Evolutionary conservation across 35 echinoderm and acorn worm genomes (phyloP).

Genomic region (Ophioderma brevispina): DNA sequence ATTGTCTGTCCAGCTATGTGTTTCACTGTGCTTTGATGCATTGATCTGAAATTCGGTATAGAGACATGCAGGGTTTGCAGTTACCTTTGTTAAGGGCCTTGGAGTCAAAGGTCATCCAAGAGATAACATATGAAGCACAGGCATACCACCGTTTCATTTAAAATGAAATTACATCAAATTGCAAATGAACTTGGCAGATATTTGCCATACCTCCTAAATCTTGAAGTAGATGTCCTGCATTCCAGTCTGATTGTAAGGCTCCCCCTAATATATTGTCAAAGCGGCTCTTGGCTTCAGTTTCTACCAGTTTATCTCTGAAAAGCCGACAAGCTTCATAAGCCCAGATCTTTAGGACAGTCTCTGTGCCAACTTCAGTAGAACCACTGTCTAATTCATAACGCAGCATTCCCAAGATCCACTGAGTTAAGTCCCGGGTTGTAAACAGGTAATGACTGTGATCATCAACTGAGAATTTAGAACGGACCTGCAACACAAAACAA

Average conservation of each 20-base stretch:
- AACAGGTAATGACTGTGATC: conserved; percentile 99
- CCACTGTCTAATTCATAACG: conserved; percentile 80
- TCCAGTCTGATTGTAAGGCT: conserved; percentile 90
- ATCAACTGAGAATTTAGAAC: conserved; percentile 85
- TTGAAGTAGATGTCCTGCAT: conserved; percentile 92
- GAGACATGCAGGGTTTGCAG: no score
- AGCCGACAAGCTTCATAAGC: conserved; percentile 87
- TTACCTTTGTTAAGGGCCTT: no score
- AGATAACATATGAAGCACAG: no score
- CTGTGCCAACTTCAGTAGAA: conserved; percentile 73
- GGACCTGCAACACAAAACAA: conserved; percentile 53
- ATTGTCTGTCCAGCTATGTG: no score
- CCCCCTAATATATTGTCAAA: conserved; percentile 88
- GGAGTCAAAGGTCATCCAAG: no score
- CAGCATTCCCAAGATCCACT: conserved; percentile 90
- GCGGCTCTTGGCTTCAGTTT: conserved; percentile 66
- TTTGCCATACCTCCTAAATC: conserved; percentile 70
- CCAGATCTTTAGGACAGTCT: conserved; percentile 91
- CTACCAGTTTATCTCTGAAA: conserved; percentile 89
- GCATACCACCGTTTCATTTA: no score
- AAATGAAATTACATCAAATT: no score
- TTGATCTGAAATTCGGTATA: no score
- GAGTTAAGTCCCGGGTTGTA: conserved; percentile 91
- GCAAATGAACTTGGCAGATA: no score
- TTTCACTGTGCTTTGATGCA: no score